Conservation (phyloP, 2,113 vertebrate species). For the Uria lomvia region DNA sequence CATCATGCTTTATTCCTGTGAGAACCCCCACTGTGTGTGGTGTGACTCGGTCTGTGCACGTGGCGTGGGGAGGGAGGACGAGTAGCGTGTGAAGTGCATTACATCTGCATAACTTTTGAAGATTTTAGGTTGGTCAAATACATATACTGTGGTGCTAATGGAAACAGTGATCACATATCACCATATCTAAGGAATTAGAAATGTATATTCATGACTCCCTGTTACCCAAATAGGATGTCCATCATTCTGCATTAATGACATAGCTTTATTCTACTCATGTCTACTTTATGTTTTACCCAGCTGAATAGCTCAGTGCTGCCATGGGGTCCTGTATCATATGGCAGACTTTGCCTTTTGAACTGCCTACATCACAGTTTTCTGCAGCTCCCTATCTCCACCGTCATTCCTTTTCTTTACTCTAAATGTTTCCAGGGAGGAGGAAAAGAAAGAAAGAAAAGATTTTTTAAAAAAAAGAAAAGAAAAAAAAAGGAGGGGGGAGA, state of each 20-base stretch:
- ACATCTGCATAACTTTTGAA: neutral
- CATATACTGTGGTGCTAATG: neutral
- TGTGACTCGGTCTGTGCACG: neutral
- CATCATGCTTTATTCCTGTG: neutral
- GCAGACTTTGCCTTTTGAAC: conserved; percentile 59
- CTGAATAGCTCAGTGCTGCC: conserved; percentile 33
- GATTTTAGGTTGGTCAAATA: neutral
- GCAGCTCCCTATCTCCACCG: conserved; percentile 37
- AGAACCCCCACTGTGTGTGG: neutral
- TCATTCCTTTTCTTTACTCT: conserved; percentile 60
- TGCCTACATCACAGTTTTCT: conserved; percentile 51
- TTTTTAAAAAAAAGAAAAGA: neutral
- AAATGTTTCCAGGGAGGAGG: conserved; percentile 67
- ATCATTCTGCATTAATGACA: conserved; percentile 16
- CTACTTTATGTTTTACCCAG: conserved; percentile 19
- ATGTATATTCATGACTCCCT: conserved; percentile 25
- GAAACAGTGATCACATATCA: conserved; percentile 4
- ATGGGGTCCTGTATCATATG: conserved; percentile 16
- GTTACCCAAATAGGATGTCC: conserved; percentile 1
- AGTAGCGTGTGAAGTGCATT: neutral
- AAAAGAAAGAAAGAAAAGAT: conserved; percentile 39
- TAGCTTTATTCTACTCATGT: conserved; percentile 25
- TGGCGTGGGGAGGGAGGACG: neutral
- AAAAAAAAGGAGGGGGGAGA: neutral
- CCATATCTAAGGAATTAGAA: conserved; percentile 22